Evolutionary conservation across 1,140 invertebrate genomes (phyloP).

Genomic region (Drosophila ficusphila): DNA sequence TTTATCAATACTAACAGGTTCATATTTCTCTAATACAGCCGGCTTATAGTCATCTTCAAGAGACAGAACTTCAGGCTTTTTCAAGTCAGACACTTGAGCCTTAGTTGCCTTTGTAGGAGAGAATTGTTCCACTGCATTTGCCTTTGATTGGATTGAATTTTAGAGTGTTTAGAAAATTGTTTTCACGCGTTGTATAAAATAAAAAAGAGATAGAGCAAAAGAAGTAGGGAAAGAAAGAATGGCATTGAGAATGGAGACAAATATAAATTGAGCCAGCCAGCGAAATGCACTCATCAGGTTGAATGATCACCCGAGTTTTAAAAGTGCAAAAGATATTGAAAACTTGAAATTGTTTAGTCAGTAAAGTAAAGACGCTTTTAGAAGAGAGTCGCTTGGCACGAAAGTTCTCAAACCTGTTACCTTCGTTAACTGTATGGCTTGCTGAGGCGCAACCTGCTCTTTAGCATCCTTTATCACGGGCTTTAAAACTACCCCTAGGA

Average conservation of each 20-base stretch:
- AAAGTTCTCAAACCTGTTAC: conserved; percentile 42
- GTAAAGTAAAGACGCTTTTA: not conserved
- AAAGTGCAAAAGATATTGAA: not conserved
- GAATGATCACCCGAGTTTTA: not conserved
- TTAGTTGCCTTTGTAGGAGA: conserved; percentile 48
- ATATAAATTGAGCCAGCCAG: not conserved
- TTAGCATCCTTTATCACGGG: conserved; percentile 86
- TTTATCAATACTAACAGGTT: conserved; percentile 74
- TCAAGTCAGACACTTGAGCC: conserved; percentile 57
- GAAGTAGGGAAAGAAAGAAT: conserved; percentile 5
- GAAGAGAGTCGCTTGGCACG: not conserved
- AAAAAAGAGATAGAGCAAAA: not conserved
- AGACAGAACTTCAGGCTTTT: conserved; percentile 64
- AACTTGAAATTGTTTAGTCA: not conserved
- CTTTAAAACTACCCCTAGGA: conserved; percentile 87
- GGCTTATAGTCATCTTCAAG: conserved; percentile 84
- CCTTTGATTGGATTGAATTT: conserved; percentile 44
- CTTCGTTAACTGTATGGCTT: conserved; percentile 84
- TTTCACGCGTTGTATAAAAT: not conserved
- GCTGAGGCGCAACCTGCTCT: conserved; percentile 84
- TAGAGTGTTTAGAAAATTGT: not conserved
- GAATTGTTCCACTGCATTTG: conserved; percentile 53
- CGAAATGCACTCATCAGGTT: not conserved
- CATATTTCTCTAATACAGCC: conserved; percentile 85
- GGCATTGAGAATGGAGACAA: not conserved